Base-by-base conservation (phyloP, 1,140 invertebrate species). In the Ceratoteleas bidentatus region DNA sequence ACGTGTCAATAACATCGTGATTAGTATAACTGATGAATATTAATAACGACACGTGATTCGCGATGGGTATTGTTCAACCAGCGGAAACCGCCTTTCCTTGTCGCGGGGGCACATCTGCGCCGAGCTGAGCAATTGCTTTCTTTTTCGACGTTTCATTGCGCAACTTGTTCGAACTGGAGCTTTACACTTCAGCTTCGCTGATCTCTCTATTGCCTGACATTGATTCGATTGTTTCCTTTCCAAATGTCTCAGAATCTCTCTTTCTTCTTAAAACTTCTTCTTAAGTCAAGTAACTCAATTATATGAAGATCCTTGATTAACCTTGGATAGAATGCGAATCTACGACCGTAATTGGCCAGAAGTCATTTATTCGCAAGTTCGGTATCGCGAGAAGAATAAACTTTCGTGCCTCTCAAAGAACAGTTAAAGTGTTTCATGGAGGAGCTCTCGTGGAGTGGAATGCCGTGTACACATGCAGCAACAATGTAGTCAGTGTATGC, bases 401-500 rank as follows among this genome's bases (percentile, higher is more conserved):
- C 49, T 66, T 75, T 58, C 40, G 60, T 66, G 54, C 49, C 32
- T 60, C 47, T 24, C 36, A 72, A 80, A 62, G 70, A 80, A 80
- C 77, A 74, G 77, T 74, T 80, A 69, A 73, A 80, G 53, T 73
- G 56, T 73, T 73, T 73, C 77, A 73, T 73, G 68, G 66, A 72
- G 38, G 56, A 80, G 68, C 45, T 72, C 45, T 72, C 8, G 56
- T 24, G 53, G 64, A 75, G 52, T 72, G 61, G 66, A 76, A 75
- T 58, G 72, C 79, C 49, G 65, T 81, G 79, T 76, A 75, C 50
- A 70, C 70, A 81, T 56, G 62, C 53, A 47, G 73, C 73, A 69
- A 84, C 73, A 81, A 72, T 84, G 70, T 64, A 68, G 61, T 72
- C 75, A 52, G 73, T 84, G 81, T 83, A 80, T 73, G 69, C 73